A percentile compares a stretch with the other conserved stretches of the same genome.
Evolutionary conservation across 1,140 invertebrate genomes (phyloP).

Genomic region (Euschistus heros): DNA sequence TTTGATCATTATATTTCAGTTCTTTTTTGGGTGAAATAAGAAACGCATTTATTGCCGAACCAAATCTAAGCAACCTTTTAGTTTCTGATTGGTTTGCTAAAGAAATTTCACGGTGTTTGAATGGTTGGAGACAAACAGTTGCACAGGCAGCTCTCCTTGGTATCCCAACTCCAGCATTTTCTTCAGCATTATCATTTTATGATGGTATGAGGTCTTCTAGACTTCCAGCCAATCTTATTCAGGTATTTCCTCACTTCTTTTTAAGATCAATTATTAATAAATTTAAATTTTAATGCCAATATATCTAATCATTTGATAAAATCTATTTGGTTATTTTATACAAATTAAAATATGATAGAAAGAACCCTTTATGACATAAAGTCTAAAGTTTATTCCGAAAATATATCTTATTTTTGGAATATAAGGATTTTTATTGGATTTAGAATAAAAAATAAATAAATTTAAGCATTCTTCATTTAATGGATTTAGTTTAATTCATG

Average conservation of each 20-base stretch:
- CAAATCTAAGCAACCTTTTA: conserved; percentile 78
- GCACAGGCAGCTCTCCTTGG: conserved; percentile 53
- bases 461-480: no score
- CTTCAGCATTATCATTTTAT: conserved; percentile 90
- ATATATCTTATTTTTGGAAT: no score
- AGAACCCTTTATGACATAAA: no score
- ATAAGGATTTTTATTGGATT: no score
- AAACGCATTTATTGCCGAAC: conserved; percentile 86
- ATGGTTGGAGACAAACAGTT: conserved; percentile 50
- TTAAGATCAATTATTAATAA: no score
- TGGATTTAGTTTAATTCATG: no score
- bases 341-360: no score
- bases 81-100: conserved; percentile 89
- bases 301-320: no score
- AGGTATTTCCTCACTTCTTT: conserved; percentile 40
- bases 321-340: no score
- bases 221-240: conserved; percentile 85
- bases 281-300: no score
- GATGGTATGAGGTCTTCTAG: conserved; percentile 79
- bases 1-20: conserved; percentile 39
- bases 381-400: no score
- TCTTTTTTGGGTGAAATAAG: conserved; percentile 96
- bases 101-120: conserved; percentile 69
- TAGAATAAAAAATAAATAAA: no score
- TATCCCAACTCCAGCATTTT: conserved; percentile 85